Evolutionary conservation across 2,113 vertebrate species (phyloP).

Genomic region (Sterrhoptilus dennistouni): DNA sequence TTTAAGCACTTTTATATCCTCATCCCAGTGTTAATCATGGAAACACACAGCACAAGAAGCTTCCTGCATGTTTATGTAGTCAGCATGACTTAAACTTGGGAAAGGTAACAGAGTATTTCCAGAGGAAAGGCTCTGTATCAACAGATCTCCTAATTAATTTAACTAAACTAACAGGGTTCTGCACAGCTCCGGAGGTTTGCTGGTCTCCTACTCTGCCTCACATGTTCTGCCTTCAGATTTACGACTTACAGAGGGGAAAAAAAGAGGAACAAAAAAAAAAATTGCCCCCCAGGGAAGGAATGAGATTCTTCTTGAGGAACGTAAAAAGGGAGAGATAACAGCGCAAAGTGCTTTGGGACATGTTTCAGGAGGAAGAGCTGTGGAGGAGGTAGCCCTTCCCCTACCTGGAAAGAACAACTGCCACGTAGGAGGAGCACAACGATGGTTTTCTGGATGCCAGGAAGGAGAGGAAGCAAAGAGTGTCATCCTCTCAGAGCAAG

Average conservation of each 20-base stretch:
- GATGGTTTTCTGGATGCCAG: background rate
- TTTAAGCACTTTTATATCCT: background rate
- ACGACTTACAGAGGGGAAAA: background rate
- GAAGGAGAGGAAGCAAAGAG: background rate
- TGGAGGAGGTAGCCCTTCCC: background rate
- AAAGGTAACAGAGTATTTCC: background rate
- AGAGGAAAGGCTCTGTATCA: background rate
- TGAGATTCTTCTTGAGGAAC: background rate
- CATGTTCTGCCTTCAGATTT: background rate
- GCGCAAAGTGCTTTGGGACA: background rate
- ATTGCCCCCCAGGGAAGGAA: background rate
- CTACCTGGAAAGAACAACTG: background rate
- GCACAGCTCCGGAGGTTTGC: background rate
- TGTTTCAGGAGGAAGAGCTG: background rate
- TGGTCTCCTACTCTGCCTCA: background rate
- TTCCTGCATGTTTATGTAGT: background rate
- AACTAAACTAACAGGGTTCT: background rate
- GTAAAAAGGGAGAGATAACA: background rate
- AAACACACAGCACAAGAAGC: background rate
- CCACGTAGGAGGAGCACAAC: background rate
- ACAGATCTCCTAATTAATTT: background rate
- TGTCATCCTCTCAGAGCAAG: background rate
- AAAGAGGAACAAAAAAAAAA: background rate
- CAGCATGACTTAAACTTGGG: background rate
- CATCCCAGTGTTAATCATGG: background rate